These are phyloP conservation scores for Ifrita kowaldi DNA, from an alignment of 2,113 vertebrate species.

Conservation along the genomic window DNA sequence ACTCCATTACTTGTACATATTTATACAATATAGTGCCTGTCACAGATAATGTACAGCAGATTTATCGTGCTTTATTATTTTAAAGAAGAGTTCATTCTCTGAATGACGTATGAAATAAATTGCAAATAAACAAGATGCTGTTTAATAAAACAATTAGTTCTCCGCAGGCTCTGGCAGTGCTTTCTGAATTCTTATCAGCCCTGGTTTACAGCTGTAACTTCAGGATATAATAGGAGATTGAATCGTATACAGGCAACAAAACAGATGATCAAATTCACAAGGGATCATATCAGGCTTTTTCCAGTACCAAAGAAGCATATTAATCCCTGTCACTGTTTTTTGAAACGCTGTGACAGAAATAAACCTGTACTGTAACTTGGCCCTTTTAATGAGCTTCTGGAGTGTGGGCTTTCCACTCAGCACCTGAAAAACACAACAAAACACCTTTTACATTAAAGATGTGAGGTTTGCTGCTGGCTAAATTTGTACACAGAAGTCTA, in stretches of 20 bases:
- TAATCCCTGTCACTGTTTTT: slow-evolving; percentile 93
- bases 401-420: slow-evolving; percentile 78
- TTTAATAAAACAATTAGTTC: slow-evolving; percentile 78
- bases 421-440: slow-evolving; percentile 88
- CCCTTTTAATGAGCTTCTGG: slow-evolving; percentile 86
- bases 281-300: slow-evolving; percentile 82
- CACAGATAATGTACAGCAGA: slow-evolving; percentile 44
- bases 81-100: slow-evolving; percentile 13
- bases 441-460: slow-evolving; percentile 86
- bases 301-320: slow-evolving; percentile 86
- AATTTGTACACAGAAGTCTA: slow-evolving; percentile 87
- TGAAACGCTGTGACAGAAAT: slow-evolving; percentile 82
- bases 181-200: slow-evolving; percentile 81
- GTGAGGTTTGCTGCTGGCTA: slow-evolving; percentile 86
- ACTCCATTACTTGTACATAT: slow-evolving; percentile 65
- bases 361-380: slow-evolving; percentile 85
- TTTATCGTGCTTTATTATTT: slow-evolving; percentile 18
- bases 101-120: slow-evolving; percentile 63
- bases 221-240: slow-evolving; percentile 84
- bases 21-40: slow-evolving; percentile 59
- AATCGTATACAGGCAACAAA: slow-evolving; percentile 79
- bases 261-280: slow-evolving; percentile 91
- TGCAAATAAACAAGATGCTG: slow-evolving; percentile 70
- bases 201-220: slow-evolving; percentile 86
- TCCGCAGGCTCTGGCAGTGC: slow-evolving; percentile 57